phyloP scores from a whole-genome alignment of 37 sponge, comb jelly and placozoan genomes.

The Axinella damicornis region DNA sequence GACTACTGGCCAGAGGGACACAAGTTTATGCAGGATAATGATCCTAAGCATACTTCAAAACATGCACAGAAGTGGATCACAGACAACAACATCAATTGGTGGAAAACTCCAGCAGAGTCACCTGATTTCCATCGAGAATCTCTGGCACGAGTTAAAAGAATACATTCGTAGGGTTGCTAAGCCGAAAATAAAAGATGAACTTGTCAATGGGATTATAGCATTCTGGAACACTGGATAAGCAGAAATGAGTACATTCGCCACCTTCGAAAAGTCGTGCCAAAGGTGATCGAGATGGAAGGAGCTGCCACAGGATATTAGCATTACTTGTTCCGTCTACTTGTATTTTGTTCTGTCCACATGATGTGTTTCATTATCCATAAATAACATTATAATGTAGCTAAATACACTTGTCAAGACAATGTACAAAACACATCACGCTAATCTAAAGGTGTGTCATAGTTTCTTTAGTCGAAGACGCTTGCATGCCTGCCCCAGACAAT shows the following conservation, averaged over 20 bases:
- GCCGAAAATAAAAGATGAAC: constrained; percentile 31
- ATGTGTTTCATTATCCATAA: too few relatives aligned
- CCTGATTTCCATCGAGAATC: constrained; percentile 52
- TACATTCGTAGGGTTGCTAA: constrained; percentile 31
- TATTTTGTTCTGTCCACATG: too few relatives aligned
- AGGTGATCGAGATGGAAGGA: constrained; percentile 29
- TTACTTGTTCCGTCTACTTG: too few relatives aligned
- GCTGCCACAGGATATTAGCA: constrained; percentile 35
- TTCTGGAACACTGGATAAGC: constrained; percentile 48
- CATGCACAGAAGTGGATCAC: constrained; percentile 3
- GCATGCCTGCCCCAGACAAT: too few relatives aligned
- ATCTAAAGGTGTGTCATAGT: too few relatives aligned
- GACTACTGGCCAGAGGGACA: neutral
- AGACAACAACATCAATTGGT: constrained; percentile 24
- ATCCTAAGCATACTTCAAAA: constrained; percentile 25
- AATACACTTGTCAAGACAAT: too few relatives aligned
- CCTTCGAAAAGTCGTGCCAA: constrained; percentile 24
- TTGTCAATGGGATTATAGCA: constrained; percentile 15
- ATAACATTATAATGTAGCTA: too few relatives aligned
- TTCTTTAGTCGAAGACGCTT: too few relatives aligned
- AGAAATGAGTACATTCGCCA: constrained; percentile 43
- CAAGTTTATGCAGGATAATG: constrained; percentile 32
- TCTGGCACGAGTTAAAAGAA: constrained; percentile 47
- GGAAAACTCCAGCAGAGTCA: constrained; percentile 41
- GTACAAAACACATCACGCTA: too few relatives aligned